These are phyloP conservation scores for Acanthopagrus latus DNA, from an alignment of 2,797 vertebrate species.

Conservation along the genomic window DNA sequence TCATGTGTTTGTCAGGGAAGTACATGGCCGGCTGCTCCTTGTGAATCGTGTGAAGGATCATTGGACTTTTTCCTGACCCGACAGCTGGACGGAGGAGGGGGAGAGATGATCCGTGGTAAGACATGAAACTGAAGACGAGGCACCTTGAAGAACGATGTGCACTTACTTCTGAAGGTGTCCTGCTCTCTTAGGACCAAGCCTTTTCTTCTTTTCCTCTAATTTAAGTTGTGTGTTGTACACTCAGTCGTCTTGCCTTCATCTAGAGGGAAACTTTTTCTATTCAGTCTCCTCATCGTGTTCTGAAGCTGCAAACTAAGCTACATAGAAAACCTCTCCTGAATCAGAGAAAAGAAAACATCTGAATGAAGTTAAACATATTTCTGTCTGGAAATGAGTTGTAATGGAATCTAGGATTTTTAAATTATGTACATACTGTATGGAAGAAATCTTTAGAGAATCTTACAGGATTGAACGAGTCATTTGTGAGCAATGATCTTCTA, in stretches of 20 bases:
- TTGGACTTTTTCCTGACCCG: conserved; percentile 73
- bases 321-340: conserved; percentile 49
- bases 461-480: conserved; percentile 23
- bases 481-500: conserved; percentile 48
- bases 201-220: conserved; percentile 51
- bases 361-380: conserved; percentile 51
- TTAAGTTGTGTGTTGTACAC: conserved; percentile 49
- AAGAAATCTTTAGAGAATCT: conserved; percentile 30
- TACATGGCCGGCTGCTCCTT: conserved; percentile 88
- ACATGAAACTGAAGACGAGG: conserved; percentile 6
- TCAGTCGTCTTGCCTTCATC: conserved; percentile 33
- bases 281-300: conserved; percentile 49
- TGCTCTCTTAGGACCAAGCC: conserved; percentile 76
- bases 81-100: background rate
- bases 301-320: conserved; percentile 59
- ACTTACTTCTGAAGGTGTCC: conserved; percentile 63
- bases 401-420: conserved; percentile 75
- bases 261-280: conserved; percentile 54
- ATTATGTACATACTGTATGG: conserved; percentile 71
- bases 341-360: conserved; percentile 27
- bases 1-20: conserved; percentile 78
- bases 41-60: conserved; percentile 58
- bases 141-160: conserved; percentile 57
- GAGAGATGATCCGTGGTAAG: background rate
- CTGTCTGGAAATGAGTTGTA: conserved; percentile 55